Percentiles rank a stretch among this genome's conserved stretches.
Conservation (phyloP, 2,113 vertebrate genomes). For the Elgaria multicarinata region DNA sequence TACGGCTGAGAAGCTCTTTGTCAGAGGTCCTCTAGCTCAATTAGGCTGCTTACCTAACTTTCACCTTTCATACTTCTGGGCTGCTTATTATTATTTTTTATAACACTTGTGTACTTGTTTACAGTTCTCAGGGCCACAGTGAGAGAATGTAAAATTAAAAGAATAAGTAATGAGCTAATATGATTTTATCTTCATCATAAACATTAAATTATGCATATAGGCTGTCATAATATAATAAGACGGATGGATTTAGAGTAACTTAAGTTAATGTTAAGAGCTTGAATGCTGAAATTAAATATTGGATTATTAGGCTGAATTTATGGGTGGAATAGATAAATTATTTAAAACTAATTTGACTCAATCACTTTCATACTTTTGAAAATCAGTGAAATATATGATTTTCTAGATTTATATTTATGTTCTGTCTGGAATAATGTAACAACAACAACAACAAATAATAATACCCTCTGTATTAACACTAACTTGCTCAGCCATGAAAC, state of each 20-base stretch:
- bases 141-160: background rate
- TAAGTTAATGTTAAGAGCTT: background rate
- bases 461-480: background rate
- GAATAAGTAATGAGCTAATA: background rate
- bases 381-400: background rate
- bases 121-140: background rate
- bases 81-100: background rate
- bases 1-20: background rate
- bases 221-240: background rate
- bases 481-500: background rate
- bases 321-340: background rate
- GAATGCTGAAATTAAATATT: constrained; percentile 14
- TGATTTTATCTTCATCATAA: background rate
- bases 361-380: background rate
- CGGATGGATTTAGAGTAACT: background rate
- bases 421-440: background rate
- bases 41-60: background rate
- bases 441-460: too few species aligned
- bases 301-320: background rate
- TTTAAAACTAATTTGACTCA: background rate
- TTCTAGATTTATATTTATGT: background rate
- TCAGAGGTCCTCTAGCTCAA: background rate
- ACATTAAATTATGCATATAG: background rate
- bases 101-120: background rate
- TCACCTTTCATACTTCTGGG: background rate